Percentiles rank a stretch among this genome's conserved stretches.
Conservation (phyloP, 1,140 invertebrate genomes). For the Pseudomyrmex sp. region DNA sequence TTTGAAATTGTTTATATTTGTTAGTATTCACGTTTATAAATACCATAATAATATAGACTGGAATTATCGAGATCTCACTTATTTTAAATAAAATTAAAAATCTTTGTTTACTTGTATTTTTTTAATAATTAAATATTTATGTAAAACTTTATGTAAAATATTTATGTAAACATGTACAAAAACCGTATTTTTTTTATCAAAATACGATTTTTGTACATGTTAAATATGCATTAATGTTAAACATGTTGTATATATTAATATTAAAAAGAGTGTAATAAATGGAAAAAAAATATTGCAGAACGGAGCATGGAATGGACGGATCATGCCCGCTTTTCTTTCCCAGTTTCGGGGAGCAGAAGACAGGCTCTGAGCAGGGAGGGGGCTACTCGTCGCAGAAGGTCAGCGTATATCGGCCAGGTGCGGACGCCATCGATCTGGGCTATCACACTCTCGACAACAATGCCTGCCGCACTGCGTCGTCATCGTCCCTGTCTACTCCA, state of each 20-base stretch:
- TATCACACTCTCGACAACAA: slow-evolving; percentile 83
- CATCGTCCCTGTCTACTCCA: slow-evolving; percentile 63
- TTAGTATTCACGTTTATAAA: no score
- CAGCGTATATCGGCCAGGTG: slow-evolving; percentile 74
- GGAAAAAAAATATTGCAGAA: slow-evolving; percentile 68
- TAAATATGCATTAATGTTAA: background rate
- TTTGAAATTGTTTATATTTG: background rate
- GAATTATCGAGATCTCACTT: no score
- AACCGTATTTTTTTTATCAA: no score
- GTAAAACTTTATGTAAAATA: no score
- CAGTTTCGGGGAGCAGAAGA: slow-evolving; percentile 74
- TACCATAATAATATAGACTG: no score
- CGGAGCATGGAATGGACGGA: slow-evolving; percentile 83
- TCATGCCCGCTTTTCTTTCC: slow-evolving; percentile 78
- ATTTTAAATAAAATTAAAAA: no score
- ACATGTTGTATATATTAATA: background rate
- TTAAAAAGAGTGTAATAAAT: no score
- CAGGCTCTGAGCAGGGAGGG: slow-evolving; percentile 68
- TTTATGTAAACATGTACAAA: no score
- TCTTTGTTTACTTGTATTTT: no score
- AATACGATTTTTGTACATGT: no score
- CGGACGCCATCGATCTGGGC: slow-evolving; percentile 81
- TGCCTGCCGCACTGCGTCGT: slow-evolving; percentile 76
- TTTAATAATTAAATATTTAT: no score
- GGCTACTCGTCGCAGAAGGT: slow-evolving; percentile 76